phyloP scores from a whole-genome alignment of 2,888 invertebrate species.

The Machimus rusticus region DNA sequence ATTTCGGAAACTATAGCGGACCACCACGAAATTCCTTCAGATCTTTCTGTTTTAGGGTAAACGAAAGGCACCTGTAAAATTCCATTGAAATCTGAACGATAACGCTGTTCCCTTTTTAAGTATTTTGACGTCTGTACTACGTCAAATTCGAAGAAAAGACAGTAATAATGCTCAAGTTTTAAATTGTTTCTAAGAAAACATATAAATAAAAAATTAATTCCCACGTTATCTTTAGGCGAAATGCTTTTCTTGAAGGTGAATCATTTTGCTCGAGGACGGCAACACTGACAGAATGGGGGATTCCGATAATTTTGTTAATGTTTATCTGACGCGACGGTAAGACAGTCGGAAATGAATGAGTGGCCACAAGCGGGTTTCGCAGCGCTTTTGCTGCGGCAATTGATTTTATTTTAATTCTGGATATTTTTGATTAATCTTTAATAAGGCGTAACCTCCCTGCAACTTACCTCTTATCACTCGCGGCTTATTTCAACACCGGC shows the following conservation, averaged over 20 bases:
- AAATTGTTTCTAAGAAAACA: neutral
- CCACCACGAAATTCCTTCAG: too few relatives aligned
- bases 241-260: neutral
- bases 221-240: neutral
- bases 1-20: too few relatives aligned
- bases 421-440: neutral
- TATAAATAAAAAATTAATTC: neutral
- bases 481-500: neutral
- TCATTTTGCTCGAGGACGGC: neutral
- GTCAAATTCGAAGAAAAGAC: neutral
- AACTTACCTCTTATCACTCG: neutral
- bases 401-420: neutral
- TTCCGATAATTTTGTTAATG: neutral
- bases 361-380: neutral
- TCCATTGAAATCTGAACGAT: too few relatives aligned
- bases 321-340: neutral
- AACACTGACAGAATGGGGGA: neutral
- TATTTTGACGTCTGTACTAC: neutral
- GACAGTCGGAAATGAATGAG: neutral
- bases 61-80: too few relatives aligned
- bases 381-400: neutral
- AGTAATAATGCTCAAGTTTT: neutral
- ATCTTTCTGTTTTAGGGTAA: too few relatives aligned
- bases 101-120: too few relatives aligned
- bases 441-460: neutral